Base-by-base conservation (phyloP, 2,888 invertebrate species). In the Hirudinaria manillensis region DNA sequence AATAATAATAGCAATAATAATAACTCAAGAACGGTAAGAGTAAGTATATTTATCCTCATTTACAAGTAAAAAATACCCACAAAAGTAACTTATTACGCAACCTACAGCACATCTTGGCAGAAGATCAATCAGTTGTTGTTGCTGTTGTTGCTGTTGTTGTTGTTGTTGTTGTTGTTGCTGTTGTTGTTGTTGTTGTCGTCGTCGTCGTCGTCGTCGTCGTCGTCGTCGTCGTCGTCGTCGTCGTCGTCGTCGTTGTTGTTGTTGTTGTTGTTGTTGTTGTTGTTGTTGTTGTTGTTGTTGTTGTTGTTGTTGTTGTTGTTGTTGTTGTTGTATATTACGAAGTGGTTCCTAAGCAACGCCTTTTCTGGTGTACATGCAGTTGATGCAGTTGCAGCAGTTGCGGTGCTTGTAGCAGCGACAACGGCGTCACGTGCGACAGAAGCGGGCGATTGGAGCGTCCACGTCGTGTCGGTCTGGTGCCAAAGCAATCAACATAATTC, bases 401-500 rank as follows among this genome's bases (percentile, higher is more conserved):
- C 45, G 45, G 45, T 45, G 3, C n/a, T n/a, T n/a, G n/a, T n/a
- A n/a, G n/a, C n/a, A n/a, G 10, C 45, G 45, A 45, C 45, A 45
- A 1, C 6, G 45, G 45, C 45, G 45, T 16, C 45, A 45, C 45
- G 45, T 3, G 10, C 38, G 38, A 38, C 38, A 38, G 3, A 3
- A 45, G 16, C 45, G 13, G 1, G 45, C 45, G 13, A 21, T 61
- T 29, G 29, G n/a, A 6, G 61, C 61, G 61, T 24, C 29, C 21
- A 4, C 29, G 61, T 61, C 24, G 6, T 61, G 61, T 61, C 61
- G n/a, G 29, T 24, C 61, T 19, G 29, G 61, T 61, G 61, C 61
- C 61, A 61, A 61, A 29, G 61, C 61, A 61, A 61, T 61, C 61
- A 61, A 61, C 61, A 27, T 61, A 61, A 61, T 61, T 61, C 61